Conservation (phyloP, 2,797 vertebrate genomes). For the Micropoecilia bifurca region DNA sequence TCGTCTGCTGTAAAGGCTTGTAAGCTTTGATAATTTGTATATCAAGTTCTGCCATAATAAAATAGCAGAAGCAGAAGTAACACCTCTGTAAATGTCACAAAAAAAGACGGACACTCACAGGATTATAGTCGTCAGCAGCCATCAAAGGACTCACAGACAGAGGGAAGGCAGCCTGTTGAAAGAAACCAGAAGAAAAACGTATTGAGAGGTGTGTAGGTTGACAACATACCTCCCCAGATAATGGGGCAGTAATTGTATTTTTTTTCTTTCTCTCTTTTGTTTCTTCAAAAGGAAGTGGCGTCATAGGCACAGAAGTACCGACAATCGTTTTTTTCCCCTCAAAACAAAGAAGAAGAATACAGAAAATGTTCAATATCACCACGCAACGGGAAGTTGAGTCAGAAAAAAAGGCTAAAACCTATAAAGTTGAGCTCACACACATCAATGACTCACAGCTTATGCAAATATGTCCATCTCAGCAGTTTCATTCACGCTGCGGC, state of each 20-base stretch:
- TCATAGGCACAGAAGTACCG: slow-evolving; percentile 27
- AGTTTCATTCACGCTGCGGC: slow-evolving; percentile 9
- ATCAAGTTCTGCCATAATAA: slow-evolving; percentile 4
- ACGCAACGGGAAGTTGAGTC: slow-evolving; percentile 9
- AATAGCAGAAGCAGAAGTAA: slow-evolving; percentile 57
- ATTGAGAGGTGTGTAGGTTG: slow-evolving; percentile 12
- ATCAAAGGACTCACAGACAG: slow-evolving; percentile 80
- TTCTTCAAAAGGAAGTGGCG: slow-evolving; percentile 53
- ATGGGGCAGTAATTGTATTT: background rate
- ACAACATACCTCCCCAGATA: slow-evolving; percentile 1
- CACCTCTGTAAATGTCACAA: slow-evolving; percentile 4
- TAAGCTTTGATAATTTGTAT: background rate
- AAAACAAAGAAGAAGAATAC: background rate
- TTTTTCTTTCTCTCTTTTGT: background rate
- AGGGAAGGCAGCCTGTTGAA: slow-evolving; percentile 81
- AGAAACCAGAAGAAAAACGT: slow-evolving; percentile 29
- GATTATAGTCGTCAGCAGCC: slow-evolving; percentile 87
- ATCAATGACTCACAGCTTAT: slow-evolving; percentile 11
- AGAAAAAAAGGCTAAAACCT: background rate
- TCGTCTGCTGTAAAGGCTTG: background rate
- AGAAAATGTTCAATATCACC: background rate
- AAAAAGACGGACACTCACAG: slow-evolving; percentile 82
- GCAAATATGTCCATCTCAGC: slow-evolving; percentile 23
- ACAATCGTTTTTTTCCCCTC: background rate
- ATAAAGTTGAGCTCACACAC: background rate